phyloP scores from a whole-genome alignment of 2,888 invertebrate genomes.

The Netelia inedita region DNA sequence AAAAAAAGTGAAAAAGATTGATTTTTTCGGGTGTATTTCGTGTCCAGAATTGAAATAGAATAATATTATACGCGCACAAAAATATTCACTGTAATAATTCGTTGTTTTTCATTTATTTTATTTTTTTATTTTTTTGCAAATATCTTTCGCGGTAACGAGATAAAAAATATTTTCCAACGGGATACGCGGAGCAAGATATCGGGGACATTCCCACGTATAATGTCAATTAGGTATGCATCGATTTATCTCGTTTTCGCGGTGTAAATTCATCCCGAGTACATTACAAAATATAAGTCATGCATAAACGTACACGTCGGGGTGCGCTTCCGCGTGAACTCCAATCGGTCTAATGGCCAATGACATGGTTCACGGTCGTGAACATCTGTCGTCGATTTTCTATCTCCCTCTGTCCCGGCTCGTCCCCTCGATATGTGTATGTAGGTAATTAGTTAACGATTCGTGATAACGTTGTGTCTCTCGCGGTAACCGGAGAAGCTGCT shows the following conservation, averaged over 20 bases:
- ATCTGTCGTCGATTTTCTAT: constrained; percentile 52
- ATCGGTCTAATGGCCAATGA: constrained; percentile 75
- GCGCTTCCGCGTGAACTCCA: constrained; percentile 66
- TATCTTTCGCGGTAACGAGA: neutral
- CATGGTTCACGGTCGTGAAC: constrained; percentile 71
- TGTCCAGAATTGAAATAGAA: too few relatives aligned
- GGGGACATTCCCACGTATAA: constrained; percentile 1
- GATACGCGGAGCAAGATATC: neutral
- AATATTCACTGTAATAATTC: neutral
- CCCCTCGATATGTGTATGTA: constrained; percentile 38
- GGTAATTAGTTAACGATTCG: constrained; percentile 71
- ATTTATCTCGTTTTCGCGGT: constrained; percentile 26
- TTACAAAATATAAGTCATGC: neutral
- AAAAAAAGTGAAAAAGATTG: neutral
- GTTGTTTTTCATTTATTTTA: neutral
- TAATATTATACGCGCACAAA: neutral
- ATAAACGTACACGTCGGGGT: constrained; percentile 29
- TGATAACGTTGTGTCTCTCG: constrained; percentile 61
- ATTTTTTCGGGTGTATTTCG: neutral
- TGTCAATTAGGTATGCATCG: constrained; percentile 17
- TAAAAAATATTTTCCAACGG: neutral
- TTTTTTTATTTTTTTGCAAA: neutral
- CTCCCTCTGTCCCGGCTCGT: constrained; percentile 8
- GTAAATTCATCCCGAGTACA: constrained; percentile 4
- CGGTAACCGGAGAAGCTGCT: constrained; percentile 53